These are phyloP conservation scores for Ophioninae sp. DNA, from an alignment of 2,888 invertebrate species.

Conservation along the genomic window DNA sequence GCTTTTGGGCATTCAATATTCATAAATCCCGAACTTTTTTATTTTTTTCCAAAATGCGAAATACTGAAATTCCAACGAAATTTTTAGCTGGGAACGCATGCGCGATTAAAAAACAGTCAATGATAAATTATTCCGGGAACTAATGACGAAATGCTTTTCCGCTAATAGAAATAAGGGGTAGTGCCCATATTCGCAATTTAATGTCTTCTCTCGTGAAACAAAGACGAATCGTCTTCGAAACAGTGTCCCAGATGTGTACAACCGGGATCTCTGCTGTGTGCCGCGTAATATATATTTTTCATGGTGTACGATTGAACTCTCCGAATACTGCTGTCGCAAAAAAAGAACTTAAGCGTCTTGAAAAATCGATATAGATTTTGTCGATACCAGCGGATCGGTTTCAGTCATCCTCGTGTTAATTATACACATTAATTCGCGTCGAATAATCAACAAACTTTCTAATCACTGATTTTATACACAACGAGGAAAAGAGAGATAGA, in stretches of 20 bases:
- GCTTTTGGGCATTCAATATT: not conserved
- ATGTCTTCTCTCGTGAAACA: not conserved
- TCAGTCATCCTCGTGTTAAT: conserved; percentile 35
- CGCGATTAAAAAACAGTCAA: not conserved
- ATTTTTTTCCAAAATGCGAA: not conserved
- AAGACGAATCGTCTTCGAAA: not conserved
- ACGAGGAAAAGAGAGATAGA: conserved; percentile 17
- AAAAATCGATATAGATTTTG: conserved; percentile 14
- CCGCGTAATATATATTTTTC: not conserved
- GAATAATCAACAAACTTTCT: conserved; percentile 24
- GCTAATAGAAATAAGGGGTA: not conserved
- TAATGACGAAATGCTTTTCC: conserved; percentile 11
- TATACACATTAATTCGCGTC: conserved; percentile 13
- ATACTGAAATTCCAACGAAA: not conserved
- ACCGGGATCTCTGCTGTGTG: not conserved
- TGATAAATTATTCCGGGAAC: not conserved
- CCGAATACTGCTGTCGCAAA: conserved; percentile 42
- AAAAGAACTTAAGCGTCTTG: conserved; percentile 6
- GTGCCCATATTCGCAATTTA: not conserved
- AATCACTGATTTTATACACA: conserved; percentile 48
- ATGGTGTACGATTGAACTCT: not conserved
- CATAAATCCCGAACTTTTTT: not conserved
- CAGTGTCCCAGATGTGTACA: conserved; percentile 2
- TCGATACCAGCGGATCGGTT: conserved; percentile 1
- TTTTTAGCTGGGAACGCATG: not conserved